These are phyloP conservation scores for Labia minor DNA, from an alignment of 2,888 invertebrate genomes.

Conservation along the genomic window DNA sequence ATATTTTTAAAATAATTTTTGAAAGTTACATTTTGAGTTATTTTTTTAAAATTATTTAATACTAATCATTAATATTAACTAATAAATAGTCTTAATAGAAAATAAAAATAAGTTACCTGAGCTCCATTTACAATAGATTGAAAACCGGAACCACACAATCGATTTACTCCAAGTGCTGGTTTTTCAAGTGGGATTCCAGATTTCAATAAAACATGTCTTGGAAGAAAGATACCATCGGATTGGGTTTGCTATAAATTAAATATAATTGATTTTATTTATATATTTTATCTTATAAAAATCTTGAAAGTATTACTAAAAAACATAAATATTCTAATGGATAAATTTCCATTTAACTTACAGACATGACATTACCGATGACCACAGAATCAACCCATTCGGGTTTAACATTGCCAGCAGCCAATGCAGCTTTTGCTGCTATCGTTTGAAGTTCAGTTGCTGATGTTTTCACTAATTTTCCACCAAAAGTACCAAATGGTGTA, in stretches of 20 bases:
- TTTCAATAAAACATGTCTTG: constrained; percentile 78
- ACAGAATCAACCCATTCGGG: constrained; percentile 84
- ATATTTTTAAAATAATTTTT: too few species aligned
- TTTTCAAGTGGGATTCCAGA: constrained; percentile 73
- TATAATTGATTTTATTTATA: neutral
- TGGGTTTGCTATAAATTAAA: constrained; percentile 50
- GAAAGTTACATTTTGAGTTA: too few species aligned
- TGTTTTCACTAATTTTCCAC: constrained; percentile 67
- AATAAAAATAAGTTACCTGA: constrained; percentile 59
- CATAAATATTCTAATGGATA: neutral
- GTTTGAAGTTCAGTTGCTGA: constrained; percentile 69
- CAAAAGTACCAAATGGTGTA: constrained; percentile 93
- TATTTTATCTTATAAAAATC: constrained; percentile 23
- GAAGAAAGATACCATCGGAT: constrained; percentile 70
- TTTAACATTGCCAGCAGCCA: constrained; percentile 64
- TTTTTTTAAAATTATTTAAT: too few species aligned
- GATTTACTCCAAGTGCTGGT: constrained; percentile 80
- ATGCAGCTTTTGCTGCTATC: constrained; percentile 65
- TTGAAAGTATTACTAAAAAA: too few species aligned
- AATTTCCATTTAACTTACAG: constrained; percentile 45
- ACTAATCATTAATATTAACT: too few species aligned
- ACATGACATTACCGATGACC: constrained; percentile 78
- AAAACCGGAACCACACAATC: constrained; percentile 96
- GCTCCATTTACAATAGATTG: constrained; percentile 85
- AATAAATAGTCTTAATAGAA: too few species aligned